phyloP scores from a whole-genome alignment of 2,888 invertebrate genomes.

The Ophion obscuratus region DNA sequence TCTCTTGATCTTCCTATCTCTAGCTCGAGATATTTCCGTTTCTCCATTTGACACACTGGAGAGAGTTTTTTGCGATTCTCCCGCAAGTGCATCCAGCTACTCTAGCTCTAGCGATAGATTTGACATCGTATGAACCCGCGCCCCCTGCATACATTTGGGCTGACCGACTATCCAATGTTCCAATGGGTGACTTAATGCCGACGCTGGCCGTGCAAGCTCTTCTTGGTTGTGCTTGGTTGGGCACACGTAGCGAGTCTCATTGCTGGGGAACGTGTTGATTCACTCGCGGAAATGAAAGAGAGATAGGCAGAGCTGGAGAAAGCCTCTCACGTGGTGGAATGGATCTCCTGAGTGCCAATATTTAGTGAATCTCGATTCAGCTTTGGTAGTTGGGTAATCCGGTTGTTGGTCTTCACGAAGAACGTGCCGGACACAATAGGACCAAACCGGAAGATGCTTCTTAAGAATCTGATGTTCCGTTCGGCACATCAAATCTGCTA shows the following conservation, averaged over 20 bases:
- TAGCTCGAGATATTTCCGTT: constrained; percentile 55
- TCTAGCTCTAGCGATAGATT: constrained; percentile 25
- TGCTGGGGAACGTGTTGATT: background rate
- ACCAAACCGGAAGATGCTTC: constrained; percentile 11
- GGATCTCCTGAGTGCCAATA: constrained; percentile 40
- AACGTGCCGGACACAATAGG: constrained; percentile 10
- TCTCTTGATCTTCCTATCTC: constrained; percentile 15
- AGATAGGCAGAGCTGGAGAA: background rate
- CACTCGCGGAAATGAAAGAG: background rate
- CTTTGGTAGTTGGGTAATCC: background rate
- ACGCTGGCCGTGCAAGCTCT: background rate
- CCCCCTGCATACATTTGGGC: background rate
- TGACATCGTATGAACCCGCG: background rate
- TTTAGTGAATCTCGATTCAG: background rate
- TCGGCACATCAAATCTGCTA: no score
- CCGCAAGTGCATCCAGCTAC: constrained; percentile 40
- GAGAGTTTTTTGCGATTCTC: constrained; percentile 46
- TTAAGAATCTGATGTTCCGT: no score
- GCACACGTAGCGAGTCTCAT: no score
- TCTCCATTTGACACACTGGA: constrained; percentile 51
- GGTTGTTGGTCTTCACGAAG: constrained; percentile 20
- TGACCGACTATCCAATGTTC: constrained; percentile 35
- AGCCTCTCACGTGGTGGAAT: constrained; percentile 21
- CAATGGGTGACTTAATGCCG: no score
- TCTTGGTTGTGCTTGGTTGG: constrained; percentile 13